Percentiles rank a stretch among this genome's conserved stretches.
Conservation (phyloP, 1,140 invertebrate species). For the Heliconius hewitsoni region DNA sequence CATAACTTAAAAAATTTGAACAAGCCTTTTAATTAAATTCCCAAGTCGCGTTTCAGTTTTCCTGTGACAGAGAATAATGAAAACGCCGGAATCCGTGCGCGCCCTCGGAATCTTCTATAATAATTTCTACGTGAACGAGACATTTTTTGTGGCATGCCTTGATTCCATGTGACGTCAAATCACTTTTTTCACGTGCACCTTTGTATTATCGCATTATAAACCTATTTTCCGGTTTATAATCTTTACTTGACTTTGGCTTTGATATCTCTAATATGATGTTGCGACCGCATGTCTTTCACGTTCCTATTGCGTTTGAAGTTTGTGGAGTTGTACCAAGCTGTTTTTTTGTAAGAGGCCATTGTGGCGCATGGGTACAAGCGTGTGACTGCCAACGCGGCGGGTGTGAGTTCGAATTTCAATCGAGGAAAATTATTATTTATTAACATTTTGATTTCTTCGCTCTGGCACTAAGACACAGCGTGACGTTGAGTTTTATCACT, state of each 20-base stretch:
- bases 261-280: not conserved
- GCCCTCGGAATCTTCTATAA: slow-evolving; percentile 46
- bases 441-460: too few species aligned
- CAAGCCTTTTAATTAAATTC: slow-evolving; percentile 64
- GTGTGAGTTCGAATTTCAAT: too few species aligned
- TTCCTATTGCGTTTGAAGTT: not conserved
- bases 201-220: slow-evolving; percentile 18
- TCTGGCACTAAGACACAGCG: too few species aligned
- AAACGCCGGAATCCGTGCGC: slow-evolving; percentile 56
- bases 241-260: slow-evolving; percentile 8
- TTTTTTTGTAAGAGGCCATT: too few species aligned
- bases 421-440: too few species aligned
- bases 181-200: slow-evolving; percentile 21
- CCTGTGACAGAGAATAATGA: slow-evolving; percentile 67
- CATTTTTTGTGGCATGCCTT: slow-evolving; percentile 51
- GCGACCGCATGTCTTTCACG: not conserved
- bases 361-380: too few species aligned
- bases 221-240: slow-evolving; percentile 17
- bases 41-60: slow-evolving; percentile 54
- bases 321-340: not conserved
- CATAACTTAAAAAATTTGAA: slow-evolving; percentile 24
- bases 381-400: too few species aligned
- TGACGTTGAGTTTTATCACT: too few species aligned
- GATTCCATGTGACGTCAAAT: slow-evolving; percentile 48
- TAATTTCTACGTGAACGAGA: slow-evolving; percentile 52